Percentiles rank a stretch among this genome's conserved stretches.
phyloP scores from a whole-genome alignment of 2,888 invertebrate species.

The Rugalucina vietnamica region DNA sequence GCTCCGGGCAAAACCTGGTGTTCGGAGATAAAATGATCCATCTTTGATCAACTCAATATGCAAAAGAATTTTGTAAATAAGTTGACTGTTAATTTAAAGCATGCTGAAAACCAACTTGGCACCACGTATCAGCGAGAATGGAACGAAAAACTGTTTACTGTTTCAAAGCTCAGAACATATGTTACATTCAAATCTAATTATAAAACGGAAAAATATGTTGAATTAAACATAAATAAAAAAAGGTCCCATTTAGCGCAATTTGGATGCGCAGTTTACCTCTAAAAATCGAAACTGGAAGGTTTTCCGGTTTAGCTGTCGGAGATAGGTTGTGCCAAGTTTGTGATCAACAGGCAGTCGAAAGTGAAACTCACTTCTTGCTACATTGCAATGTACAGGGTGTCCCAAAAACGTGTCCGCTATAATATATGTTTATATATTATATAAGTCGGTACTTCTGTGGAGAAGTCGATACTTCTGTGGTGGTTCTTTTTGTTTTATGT shows the following conservation, averaged over 20 bases:
- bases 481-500: no score
- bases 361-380: background rate
- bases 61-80: background rate
- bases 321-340: background rate
- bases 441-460: no score
- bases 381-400: no score
- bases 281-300: slow-evolving; percentile 3
- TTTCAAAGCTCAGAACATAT: background rate
- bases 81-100: background rate
- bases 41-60: background rate
- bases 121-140: background rate
- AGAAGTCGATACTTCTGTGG: no score
- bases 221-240: background rate
- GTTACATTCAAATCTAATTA: background rate
- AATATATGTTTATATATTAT: no score
- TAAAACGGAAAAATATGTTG: background rate
- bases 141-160: background rate
- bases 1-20: background rate
- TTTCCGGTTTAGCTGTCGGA: background rate
- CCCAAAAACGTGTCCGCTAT: no score
- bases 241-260: background rate
- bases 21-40: background rate
- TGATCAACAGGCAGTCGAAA: background rate
- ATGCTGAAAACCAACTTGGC: background rate
- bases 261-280: slow-evolving; percentile 1